Conservation (phyloP, 2,888 invertebrate species). For the Orthosia cruda region DNA sequence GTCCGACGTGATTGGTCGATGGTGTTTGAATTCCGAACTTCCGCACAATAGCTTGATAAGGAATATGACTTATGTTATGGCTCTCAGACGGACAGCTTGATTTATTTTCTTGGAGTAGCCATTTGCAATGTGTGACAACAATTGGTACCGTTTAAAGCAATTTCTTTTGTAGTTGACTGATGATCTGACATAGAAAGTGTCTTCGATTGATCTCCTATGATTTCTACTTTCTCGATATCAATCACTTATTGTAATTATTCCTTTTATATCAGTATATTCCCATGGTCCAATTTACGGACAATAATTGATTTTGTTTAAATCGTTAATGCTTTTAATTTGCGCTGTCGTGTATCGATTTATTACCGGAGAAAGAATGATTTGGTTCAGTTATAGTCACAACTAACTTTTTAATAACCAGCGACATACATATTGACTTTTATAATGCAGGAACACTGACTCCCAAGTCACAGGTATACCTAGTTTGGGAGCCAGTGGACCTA, state of each 20-base stretch:
- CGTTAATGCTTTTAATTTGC: constrained; percentile 54
- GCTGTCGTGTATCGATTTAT: constrained; percentile 48
- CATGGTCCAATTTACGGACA: constrained; percentile 61
- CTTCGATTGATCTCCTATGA: constrained; percentile 73
- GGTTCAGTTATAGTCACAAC: constrained; percentile 13
- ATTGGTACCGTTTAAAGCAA: constrained; percentile 68
- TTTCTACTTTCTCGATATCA: constrained; percentile 80
- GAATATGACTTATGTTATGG: constrained; percentile 82
- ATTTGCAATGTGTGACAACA: constrained; percentile 74
- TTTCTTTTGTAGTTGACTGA: constrained; percentile 70
- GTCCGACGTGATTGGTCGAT: constrained; percentile 86
- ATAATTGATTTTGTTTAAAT: constrained; percentile 60
- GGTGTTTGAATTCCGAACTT: constrained; percentile 87
- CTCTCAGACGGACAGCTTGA: constrained; percentile 74
- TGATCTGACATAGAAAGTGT: constrained; percentile 75
- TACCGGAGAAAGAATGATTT: neutral
- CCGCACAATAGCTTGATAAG: constrained; percentile 88
- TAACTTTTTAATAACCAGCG: too few relatives aligned
- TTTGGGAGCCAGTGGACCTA: too few relatives aligned
- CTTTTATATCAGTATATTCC: constrained; percentile 64
- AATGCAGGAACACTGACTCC: too few relatives aligned
- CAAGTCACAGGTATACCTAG: too few relatives aligned
- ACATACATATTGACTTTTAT: too few relatives aligned
- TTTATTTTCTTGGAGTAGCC: constrained; percentile 77
- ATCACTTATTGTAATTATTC: constrained; percentile 74